Conservation (phyloP, 2,888 invertebrate species). For the Cheilosia variabilis region DNA sequence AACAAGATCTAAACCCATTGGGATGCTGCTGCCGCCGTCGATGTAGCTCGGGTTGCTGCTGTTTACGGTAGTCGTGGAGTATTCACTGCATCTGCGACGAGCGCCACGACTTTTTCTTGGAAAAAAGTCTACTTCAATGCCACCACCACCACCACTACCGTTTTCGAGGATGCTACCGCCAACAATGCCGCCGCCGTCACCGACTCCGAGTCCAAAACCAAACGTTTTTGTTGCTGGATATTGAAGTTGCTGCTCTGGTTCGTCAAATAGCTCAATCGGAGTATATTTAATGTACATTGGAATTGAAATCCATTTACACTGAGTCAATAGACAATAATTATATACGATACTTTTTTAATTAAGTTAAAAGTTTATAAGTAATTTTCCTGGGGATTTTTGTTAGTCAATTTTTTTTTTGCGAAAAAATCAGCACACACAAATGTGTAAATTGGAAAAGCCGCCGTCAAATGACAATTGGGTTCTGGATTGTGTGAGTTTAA, state of each 20-base stretch:
- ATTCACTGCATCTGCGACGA: constrained; percentile 68
- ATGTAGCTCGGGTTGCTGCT: constrained; percentile 23
- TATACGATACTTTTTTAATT: not conserved
- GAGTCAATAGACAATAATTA: constrained; percentile 17
- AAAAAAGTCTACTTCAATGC: constrained; percentile 41
- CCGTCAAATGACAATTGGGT: constrained; percentile 70
- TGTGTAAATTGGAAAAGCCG: constrained; percentile 66
- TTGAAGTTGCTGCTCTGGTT: constrained; percentile 66
- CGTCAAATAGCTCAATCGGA: constrained; percentile 68
- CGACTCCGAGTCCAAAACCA: constrained; percentile 44
- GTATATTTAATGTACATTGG: constrained; percentile 72
- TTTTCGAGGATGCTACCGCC: constrained; percentile 22
- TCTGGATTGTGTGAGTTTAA: not conserved
- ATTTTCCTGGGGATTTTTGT: constrained; percentile 13
- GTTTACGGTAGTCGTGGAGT: constrained; percentile 32
- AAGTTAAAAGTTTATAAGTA: not conserved
- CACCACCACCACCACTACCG: constrained; percentile 9
- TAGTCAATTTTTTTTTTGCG: constrained; percentile 29
- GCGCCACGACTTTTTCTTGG: constrained; percentile 32
- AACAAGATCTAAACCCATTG: constrained; percentile 81
- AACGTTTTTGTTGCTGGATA: constrained; percentile 45
- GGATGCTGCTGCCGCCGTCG: constrained; percentile 72
- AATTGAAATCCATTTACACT: constrained; percentile 69
- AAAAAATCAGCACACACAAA: constrained; percentile 33
- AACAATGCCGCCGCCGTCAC: constrained; percentile 31